A percentile compares a stretch with the other conserved stretches of the same genome.
Evolutionary conservation across 2,888 invertebrate species (phyloP).

Genomic region (Drosophila trichaetosa): DNA sequence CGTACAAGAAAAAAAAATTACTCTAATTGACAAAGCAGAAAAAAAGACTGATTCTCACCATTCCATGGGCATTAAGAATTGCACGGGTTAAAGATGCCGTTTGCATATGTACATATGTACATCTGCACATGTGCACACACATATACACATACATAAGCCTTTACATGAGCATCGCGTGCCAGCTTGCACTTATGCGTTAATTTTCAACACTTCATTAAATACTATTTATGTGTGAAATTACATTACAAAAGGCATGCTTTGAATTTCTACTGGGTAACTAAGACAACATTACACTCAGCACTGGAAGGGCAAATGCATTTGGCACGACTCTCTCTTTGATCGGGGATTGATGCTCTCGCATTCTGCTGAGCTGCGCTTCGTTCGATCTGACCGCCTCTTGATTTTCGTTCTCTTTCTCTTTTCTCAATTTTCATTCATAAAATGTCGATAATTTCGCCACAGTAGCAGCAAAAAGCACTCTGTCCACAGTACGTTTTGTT

Average conservation of each 20-base stretch:
- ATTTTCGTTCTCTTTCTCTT: slow-evolving; percentile 5
- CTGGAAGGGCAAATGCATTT: slow-evolving; percentile 15
- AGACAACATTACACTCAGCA: background rate
- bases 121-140: background rate
- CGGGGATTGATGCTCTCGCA: slow-evolving; percentile 17
- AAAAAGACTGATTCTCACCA: background rate
- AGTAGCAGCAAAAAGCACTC: slow-evolving; percentile 23
- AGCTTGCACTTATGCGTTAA: slow-evolving; percentile 4
- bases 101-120: background rate
- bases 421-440: slow-evolving; percentile 38
- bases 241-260: slow-evolving; percentile 8
- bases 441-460: slow-evolving; percentile 19
- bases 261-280: slow-evolving; percentile 16
- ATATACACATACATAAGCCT: background rate
- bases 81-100: slow-evolving; percentile 6
- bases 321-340: slow-evolving; percentile 12
- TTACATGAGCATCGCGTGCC: slow-evolving; percentile 5
- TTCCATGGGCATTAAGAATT: background rate
- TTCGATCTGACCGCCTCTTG: slow-evolving; percentile 9
- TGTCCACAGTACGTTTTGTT: background rate
- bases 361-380: slow-evolving; percentile 13
- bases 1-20: slow-evolving; percentile 7
- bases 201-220: slow-evolving; percentile 12
- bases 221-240: slow-evolving; percentile 6
- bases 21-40: slow-evolving; percentile 13